Percentiles rank a stretch among this genome's conserved stretches.
phyloP scores from a whole-genome alignment of 2,113 vertebrate species.

The Terrapene triunguis region DNA sequence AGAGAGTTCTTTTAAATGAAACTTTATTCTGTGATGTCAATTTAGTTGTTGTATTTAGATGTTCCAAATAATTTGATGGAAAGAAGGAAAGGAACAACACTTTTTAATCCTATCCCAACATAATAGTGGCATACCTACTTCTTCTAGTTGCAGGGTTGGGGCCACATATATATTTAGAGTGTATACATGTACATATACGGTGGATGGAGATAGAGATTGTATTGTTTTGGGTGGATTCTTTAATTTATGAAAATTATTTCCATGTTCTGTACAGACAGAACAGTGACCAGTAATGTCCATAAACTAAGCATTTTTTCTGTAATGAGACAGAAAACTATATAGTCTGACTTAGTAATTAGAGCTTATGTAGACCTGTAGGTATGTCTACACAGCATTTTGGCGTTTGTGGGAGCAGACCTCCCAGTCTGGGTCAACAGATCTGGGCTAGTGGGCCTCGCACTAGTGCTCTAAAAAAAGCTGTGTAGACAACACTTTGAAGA shows the following conservation, averaged over 20 bases:
- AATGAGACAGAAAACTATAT: neutral
- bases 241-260: no score
- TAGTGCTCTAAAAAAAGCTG: neutral
- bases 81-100: neutral
- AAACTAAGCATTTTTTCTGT: neutral
- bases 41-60: neutral
- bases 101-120: neutral
- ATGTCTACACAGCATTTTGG: no score
- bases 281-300: no score
- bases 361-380: no score
- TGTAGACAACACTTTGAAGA: no score
- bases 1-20: neutral
- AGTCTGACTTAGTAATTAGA: neutral
- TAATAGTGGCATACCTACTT: no score
- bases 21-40: neutral
- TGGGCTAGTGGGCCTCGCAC: accelerated
- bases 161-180: no score
- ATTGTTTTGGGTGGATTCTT: no score
- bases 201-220: no score
- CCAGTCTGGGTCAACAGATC: neutral
- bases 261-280: no score
- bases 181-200: no score
- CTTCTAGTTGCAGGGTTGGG: neutral
- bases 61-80: neutral
- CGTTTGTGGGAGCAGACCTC: neutral